phyloP scores from a whole-genome alignment of 2,888 invertebrate genomes.

The Drosophila prostipennis region DNA sequence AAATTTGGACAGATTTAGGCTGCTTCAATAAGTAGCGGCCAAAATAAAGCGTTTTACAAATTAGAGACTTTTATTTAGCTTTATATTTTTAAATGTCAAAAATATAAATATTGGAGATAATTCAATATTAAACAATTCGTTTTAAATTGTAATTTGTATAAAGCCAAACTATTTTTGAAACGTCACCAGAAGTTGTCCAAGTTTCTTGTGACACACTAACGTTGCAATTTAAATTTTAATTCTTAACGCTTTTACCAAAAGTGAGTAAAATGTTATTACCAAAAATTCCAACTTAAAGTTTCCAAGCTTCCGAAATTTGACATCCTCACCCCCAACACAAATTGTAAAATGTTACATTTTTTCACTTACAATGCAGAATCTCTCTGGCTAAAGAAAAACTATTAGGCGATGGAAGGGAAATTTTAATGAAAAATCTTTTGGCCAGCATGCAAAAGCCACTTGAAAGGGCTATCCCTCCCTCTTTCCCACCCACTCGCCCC shows the following conservation, averaged over 20 bases:
- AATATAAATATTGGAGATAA: no score
- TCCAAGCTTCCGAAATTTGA: neutral
- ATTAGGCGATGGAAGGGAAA: slow-evolving; percentile 57
- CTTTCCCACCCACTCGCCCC: neutral
- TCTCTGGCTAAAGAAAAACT: slow-evolving; percentile 48
- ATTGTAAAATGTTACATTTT: slow-evolving; percentile 2
- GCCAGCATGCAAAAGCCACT: slow-evolving; percentile 66
- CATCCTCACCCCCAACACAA: neutral
- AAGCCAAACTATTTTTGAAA: no score
- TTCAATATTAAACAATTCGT: no score
- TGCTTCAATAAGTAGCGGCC: no score
- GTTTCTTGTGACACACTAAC: neutral
- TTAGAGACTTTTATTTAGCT: no score
- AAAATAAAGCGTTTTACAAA: no score
- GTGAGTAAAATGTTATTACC: neutral
- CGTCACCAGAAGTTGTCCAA: neutral
- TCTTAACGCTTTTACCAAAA: neutral
- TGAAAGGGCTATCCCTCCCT: slow-evolving; percentile 49
- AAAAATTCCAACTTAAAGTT: neutral
- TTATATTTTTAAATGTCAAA: no score
- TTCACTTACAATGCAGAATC: slow-evolving; percentile 50
- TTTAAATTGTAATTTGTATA: no score
- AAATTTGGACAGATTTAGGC: no score
- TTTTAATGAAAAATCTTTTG: slow-evolving; percentile 75
- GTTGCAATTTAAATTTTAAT: neutral